Base-by-base conservation (phyloP, 2,113 vertebrate species). In the Cephalopholis sonnerati region DNA sequence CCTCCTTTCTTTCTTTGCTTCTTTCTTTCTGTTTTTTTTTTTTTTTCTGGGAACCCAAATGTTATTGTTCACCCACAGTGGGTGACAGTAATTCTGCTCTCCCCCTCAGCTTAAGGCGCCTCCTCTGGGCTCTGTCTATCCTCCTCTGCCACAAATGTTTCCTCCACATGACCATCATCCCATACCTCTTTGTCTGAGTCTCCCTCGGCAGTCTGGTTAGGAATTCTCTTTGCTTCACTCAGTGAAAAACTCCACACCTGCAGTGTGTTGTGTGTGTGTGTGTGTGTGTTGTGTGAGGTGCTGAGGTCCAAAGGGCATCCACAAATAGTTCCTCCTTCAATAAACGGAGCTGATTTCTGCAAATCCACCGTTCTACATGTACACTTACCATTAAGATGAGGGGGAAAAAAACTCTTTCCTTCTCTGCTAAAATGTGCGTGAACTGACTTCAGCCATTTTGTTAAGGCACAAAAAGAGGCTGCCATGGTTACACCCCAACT, bases 401-500 rank as follows among this genome's bases (percentile, higher is more conserved):
- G 16, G 48, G 16, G 48, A 6, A 61, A 53, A 32, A 39, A 57
- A 67, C 16, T 18, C n/a, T 20, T 64, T 5, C n/a, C 11, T 22
- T 54, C 22, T 77, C 27, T 9, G 1, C 24, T 25, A 13, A 66
- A 70, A 74, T 41, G 55, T 77, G 63, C 18, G 12, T 55, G 51
- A 27, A 44, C 59, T 41, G 11, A 65, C 63, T 77, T 74, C 11
- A 74, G 61, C 17, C 50, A 53, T 70, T 87, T 65, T 72, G 68
- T 77, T n/a, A 51, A 65, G 51, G 78, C 48, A 89, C 82, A 78
- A 80, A 77, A 91, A 81, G 61, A 63, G 4, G 73, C 55, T 64
- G 76, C 65, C 77, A 87, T 85, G 84, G 84, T 82, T 74, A 81
- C 81, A 50, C 54, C 24, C 27, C 65, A 63, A 66, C 82, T 74